Evolutionary conservation across 2,797 vertebrate species (phyloP).

Genomic region (Sebastes steindachneri): DNA sequence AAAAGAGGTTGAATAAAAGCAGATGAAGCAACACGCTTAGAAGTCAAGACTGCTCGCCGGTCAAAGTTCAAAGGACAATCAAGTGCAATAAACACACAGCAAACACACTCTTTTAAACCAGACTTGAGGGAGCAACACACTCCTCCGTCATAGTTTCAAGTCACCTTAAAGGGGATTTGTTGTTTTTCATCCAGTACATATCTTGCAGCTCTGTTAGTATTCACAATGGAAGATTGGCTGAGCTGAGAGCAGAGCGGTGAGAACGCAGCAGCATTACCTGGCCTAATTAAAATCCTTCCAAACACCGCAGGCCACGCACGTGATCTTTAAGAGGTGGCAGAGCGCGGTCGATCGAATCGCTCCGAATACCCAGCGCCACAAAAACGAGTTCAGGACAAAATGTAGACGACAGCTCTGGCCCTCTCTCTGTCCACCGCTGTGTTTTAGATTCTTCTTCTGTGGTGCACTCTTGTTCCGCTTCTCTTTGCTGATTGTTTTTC

Average conservation of each 20-base stretch:
- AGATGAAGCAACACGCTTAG: no score
- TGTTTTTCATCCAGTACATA: conserved; percentile 11
- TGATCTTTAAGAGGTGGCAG: conserved; percentile 4
- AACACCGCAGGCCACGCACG: background rate
- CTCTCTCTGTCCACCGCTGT: conserved; percentile 31
- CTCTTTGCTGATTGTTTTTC: conserved; percentile 39
- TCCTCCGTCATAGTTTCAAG: conserved; percentile 2
- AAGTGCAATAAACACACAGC: background rate
- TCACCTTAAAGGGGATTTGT: background rate
- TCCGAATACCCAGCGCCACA: background rate
- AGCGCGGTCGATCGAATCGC: background rate
- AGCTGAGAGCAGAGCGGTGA: conserved; percentile 7
- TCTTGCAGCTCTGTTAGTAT: conserved; percentile 24
- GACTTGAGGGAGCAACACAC: background rate
- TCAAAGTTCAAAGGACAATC: background rate
- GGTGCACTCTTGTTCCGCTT: conserved; percentile 25
- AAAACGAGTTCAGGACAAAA: background rate
- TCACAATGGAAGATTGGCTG: conserved; percentile 5
- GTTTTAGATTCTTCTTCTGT: conserved; percentile 24
- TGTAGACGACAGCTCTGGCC: background rate
- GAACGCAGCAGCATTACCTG: conserved; percentile 15
- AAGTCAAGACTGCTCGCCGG: no score
- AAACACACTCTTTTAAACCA: background rate
- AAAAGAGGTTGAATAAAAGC: no score
- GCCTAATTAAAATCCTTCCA: conserved; percentile 28